phyloP scores from a whole-genome alignment of 2,797 vertebrate genomes.

The Oreochromis grahami region DNA sequence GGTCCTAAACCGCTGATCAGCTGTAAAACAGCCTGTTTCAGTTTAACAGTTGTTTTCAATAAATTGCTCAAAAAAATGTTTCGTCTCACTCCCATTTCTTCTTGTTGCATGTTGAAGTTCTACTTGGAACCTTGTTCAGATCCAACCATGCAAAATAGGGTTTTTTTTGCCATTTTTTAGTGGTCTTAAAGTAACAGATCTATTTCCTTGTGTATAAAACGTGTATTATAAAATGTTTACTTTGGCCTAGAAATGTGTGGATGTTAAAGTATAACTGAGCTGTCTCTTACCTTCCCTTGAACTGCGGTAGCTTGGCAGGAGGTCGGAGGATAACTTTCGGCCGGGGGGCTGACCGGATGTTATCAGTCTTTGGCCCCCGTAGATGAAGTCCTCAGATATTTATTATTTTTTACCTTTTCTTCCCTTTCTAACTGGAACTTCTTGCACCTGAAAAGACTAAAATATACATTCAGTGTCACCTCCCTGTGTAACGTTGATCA shows the following conservation, averaged over 20 bases:
- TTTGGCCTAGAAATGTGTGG: neutral
- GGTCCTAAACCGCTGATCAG: neutral
- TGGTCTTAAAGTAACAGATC: neutral
- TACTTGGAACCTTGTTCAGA: fast-evolving
- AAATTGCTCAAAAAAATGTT: neutral
- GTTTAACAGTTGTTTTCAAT: fast-evolving
- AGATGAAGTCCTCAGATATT: neutral
- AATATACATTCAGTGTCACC: neutral
- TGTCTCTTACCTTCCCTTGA: neutral
- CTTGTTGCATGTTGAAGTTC: neutral
- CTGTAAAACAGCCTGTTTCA: neutral
- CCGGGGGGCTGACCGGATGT: no score
- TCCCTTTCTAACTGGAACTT: neutral
- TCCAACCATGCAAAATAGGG: neutral
- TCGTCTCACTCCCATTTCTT: neutral
- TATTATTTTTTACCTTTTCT: neutral
- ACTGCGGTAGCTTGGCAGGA: neutral
- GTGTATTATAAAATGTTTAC: neutral
- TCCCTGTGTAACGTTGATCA: neutral
- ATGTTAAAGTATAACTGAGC: fast-evolving
- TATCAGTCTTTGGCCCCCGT: neutral
- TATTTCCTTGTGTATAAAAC: neutral
- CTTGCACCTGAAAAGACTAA: neutral
- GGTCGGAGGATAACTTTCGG: no score
- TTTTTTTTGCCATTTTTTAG: neutral